Base-by-base conservation (phyloP, 1,140 invertebrate species). In the Magallana ariakensis region DNA sequence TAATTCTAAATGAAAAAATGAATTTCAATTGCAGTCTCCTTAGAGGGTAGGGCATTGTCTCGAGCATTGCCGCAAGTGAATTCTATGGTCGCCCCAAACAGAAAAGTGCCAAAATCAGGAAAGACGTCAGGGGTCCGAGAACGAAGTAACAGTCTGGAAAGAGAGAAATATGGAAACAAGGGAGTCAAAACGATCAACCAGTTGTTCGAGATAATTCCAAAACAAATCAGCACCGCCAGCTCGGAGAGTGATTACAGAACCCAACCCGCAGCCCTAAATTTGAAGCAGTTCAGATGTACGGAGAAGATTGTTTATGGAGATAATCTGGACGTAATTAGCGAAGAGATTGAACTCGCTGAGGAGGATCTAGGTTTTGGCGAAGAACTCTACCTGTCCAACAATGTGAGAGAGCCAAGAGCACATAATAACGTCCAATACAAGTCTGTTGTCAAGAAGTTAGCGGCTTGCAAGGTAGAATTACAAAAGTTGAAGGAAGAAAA, bases 311-410 rank as follows among this genome's bases (percentile, higher is more conserved):
- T n/a, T 8, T 84, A 84, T 80, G 66, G 33, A 62, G 83, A 87
- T 26, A 83, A 54, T 10, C 19, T 83, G 46, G 62, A 87, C 58
- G 56, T 33, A 1, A n/a, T 33, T 9, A 16, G 54, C 0, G 83
- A 75, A 3, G 66, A 87, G 16, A n/a, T 54, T 16, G 15, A n/a
- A 7, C 7, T 57, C 8, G 22, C 15, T 1, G 62, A 83, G 22
- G 83, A 87, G 19, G 57, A 56, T 11, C 11, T 75, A 16, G 62
- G 75, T 26, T 66, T 58, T 15, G 86, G 83, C 5, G 55, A 84
- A 26, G 86, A 84, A 60, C 80, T 87, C 60, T 84, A 84, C 54
- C 26, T 87, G 11, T 66, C 81, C 13, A 83, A 87, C 53, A 58
- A 56, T 9, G 54, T 84, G 11, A 26, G 11, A 26, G 66, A 46